Conservation (phyloP, 2,113 vertebrate genomes). For the Proterorhinus semilunaris region DNA sequence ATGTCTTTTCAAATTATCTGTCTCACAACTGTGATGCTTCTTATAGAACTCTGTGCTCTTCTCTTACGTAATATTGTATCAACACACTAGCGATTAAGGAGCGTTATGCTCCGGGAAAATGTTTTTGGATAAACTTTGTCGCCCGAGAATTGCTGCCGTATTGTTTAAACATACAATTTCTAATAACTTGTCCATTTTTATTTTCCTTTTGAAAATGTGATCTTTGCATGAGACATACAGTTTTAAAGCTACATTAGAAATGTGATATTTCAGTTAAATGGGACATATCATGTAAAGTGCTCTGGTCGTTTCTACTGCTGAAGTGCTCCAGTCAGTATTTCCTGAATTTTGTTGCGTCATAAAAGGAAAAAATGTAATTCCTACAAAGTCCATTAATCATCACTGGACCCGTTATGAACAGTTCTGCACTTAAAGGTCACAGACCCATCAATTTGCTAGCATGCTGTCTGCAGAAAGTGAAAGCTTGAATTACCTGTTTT, state of each 20-base stretch:
- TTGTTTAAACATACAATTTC: not conserved
- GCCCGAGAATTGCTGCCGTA: not conserved
- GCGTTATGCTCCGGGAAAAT: not conserved
- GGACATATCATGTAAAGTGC: too few relatives aligned
- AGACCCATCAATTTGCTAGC: too few relatives aligned
- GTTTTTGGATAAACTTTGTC: not conserved
- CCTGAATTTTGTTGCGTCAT: too few relatives aligned
- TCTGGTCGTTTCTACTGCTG: too few relatives aligned
- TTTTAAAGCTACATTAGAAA: not conserved
- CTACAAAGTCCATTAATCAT: too few relatives aligned
- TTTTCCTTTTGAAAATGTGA: not conserved
- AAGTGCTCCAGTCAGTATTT: too few relatives aligned
- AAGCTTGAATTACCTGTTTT: too few relatives aligned
- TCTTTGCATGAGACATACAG: not conserved
- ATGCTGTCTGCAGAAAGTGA: too few relatives aligned
- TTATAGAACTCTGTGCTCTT: conserved; percentile 21
- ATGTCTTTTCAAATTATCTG: conserved; percentile 39
- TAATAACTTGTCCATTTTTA: not conserved
- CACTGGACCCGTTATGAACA: too few relatives aligned
- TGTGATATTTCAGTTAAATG: not conserved
- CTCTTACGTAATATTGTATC: conserved; percentile 8
- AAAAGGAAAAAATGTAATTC: too few relatives aligned
- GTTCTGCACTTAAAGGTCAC: too few relatives aligned
- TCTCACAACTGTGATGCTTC: conserved; percentile 47
- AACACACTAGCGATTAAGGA: conserved; percentile 4